Conservation (phyloP, 1,140 invertebrate species). For the Megalonaias nervosa region DNA sequence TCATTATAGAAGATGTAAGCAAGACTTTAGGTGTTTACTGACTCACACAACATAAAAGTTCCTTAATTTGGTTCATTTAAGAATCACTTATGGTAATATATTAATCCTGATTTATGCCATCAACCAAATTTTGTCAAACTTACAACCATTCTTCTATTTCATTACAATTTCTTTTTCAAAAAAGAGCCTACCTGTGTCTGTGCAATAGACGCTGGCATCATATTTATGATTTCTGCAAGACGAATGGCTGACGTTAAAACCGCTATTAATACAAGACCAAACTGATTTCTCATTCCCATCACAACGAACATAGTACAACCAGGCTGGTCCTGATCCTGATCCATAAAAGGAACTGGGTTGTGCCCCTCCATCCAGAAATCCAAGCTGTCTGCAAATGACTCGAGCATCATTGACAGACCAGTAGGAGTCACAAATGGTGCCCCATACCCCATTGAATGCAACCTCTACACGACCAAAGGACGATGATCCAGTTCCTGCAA, state of each 20-base stretch:
- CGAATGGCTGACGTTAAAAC: conserved; percentile 43
- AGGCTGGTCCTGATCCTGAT: conserved; percentile 23
- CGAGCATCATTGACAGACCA: conserved; percentile 53
- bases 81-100: too few species aligned
- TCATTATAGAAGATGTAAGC: too few species aligned
- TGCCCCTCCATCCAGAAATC: conserved; percentile 47
- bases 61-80: too few species aligned
- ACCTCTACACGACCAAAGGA: conserved; percentile 73
- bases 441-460: conserved; percentile 56
- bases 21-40: too few species aligned
- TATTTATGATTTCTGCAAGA: conserved; percentile 46
- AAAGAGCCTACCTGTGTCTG: conserved; percentile 25
- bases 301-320: conserved; percentile 44
- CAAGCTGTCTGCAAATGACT: conserved; percentile 58
- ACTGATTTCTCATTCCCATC: conserved; percentile 43
- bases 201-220: conserved; percentile 55
- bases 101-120: too few species aligned
- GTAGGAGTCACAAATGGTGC: conserved; percentile 57
- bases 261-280: conserved; percentile 47
- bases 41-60: too few species aligned
- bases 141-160: too few species aligned
- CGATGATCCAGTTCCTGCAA: conserved; percentile 28
- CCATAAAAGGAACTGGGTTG: conserved; percentile 37
- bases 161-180: not conserved
- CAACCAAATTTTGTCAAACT: too few species aligned